Conservation (phyloP, 2,113 vertebrate species). For the Mionectes macconnelli region DNA sequence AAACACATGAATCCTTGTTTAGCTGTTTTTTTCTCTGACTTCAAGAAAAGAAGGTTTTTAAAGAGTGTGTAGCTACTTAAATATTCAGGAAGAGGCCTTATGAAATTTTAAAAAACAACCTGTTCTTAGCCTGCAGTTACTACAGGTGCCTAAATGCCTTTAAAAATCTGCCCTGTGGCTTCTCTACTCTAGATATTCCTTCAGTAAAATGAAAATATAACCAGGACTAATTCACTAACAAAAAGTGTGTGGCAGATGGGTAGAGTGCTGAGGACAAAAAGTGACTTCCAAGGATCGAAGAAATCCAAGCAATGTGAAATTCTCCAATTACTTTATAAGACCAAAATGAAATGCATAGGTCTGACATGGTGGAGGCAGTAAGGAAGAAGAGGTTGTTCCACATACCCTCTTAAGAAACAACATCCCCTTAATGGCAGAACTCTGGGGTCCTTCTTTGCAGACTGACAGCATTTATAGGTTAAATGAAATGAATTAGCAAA, state of each 20-base stretch:
- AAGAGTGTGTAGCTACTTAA: not conserved
- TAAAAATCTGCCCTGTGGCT: not conserved
- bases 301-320: not conserved
- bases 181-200: not conserved
- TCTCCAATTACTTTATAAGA: not conserved
- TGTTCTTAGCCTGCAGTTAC: not conserved
- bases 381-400: not conserved
- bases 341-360: not conserved
- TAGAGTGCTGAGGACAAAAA: not conserved
- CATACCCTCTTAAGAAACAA: not conserved
- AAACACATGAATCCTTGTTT: not conserved
- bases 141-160: not conserved
- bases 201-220: not conserved
- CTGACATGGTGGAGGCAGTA: not conserved
- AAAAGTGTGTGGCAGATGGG: not conserved
- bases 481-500: constrained; percentile 50
- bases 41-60: not conserved
- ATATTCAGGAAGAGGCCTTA: not conserved
- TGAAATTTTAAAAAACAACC: not conserved
- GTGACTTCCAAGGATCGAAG: not conserved
- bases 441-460: not conserved
- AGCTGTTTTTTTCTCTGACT: not conserved
- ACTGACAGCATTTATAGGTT: constrained; percentile 7
- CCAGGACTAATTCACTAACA: not conserved
- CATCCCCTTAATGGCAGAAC: not conserved